phyloP scores from a whole-genome alignment of 2,797 vertebrate genomes.

The Tiaroga cobitis region DNA sequence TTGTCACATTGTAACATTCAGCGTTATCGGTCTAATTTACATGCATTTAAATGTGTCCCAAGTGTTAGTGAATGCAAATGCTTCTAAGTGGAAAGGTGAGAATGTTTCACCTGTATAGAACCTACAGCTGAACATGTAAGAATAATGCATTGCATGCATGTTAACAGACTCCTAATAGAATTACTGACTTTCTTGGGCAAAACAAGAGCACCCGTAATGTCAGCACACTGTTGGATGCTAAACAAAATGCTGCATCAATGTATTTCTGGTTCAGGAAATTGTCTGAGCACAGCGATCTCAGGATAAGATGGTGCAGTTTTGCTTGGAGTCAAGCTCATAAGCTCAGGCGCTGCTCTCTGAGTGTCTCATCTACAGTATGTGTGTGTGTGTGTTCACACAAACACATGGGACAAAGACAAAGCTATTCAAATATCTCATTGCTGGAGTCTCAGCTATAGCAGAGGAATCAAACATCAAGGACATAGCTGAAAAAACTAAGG shows the following conservation, averaged over 20 bases:
- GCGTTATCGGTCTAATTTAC: too few relatives aligned
- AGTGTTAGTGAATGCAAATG: too few relatives aligned
- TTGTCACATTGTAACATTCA: too few relatives aligned
- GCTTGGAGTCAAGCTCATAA: slow-evolving; percentile 23
- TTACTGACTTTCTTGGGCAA: background rate
- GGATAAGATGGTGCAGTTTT: slow-evolving; percentile 9
- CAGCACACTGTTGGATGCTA: slow-evolving; percentile 15
- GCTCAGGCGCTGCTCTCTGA: background rate
- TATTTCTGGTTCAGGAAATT: slow-evolving; percentile 22
- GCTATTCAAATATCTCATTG: slow-evolving; percentile 24
- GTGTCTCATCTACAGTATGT: background rate
- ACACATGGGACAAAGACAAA: background rate
- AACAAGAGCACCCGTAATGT: background rate
- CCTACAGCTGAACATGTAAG: too few relatives aligned
- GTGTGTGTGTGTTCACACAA: slow-evolving; percentile 30
- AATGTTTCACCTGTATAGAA: background rate
- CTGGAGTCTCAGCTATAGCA: slow-evolving; percentile 5
- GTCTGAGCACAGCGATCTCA: background rate
- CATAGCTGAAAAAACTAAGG: background rate
- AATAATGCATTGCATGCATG: background rate
- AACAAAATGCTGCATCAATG: slow-evolving; percentile 42
- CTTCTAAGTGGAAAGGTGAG: too few relatives aligned
- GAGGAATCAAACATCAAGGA: background rate
- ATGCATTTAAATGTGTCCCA: too few relatives aligned
- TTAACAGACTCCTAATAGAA: background rate